A percentile compares a stretch with the other conserved stretches of the same genome.
phyloP scores from a whole-genome alignment of 2,113 vertebrate genomes.

The Electrona antarctica region DNA sequence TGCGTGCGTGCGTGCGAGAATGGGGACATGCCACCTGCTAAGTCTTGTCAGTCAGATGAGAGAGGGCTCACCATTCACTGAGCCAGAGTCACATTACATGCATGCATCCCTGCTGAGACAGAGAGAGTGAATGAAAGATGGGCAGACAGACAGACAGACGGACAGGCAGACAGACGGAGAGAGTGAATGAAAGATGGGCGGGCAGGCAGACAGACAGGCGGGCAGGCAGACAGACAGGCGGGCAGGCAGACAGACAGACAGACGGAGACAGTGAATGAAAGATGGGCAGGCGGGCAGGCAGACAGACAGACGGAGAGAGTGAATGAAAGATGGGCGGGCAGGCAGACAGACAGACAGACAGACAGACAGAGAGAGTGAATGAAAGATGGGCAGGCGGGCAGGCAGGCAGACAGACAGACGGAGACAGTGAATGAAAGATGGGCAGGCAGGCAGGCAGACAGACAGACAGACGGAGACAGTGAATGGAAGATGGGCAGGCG shows the following conservation, averaged over 20 bases:
- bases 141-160: no score
- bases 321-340: no score
- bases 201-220: not conserved
- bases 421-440: not conserved
- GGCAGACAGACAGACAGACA: conserved; percentile 20
- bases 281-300: no score
- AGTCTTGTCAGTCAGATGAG: conserved; percentile 68
- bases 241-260: conserved; percentile 15
- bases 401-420: not conserved
- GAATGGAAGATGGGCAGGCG: not conserved
- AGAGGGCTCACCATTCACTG: not conserved
- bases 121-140: not conserved
- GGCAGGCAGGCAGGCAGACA: no score
- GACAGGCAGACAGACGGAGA: not conserved
- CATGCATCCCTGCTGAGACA: not conserved
- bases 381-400: not conserved
- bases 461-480: not conserved
- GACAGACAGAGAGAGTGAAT: not conserved
- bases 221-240: no score
- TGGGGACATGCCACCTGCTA: conserved; percentile 72
- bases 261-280: not conserved
- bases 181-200: no score
- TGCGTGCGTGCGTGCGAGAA: conserved; percentile 34
- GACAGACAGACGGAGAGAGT: conserved; percentile 25
- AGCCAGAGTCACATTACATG: not conserved